Evolutionary conservation across 1,140 invertebrate species (phyloP).

Genomic region (Drosophila parvula): DNA sequence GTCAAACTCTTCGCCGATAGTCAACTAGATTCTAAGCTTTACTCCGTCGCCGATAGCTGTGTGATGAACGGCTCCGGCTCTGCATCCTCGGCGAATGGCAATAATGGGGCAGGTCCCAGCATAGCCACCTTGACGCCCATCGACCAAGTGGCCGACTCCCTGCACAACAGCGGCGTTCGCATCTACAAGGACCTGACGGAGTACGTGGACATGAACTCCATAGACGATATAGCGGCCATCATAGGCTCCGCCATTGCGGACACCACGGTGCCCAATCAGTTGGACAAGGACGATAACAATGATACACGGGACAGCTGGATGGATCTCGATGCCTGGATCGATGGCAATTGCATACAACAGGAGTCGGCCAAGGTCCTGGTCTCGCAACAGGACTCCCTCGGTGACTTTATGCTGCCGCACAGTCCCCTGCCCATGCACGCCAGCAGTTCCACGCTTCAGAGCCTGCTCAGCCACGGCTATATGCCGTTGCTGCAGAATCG

Average conservation of each 20-base stretch:
- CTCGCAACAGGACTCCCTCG: slow-evolving; percentile 86
- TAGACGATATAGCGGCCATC: slow-evolving; percentile 93
- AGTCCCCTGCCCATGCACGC: slow-evolving; percentile 86
- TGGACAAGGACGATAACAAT: slow-evolving; percentile 87
- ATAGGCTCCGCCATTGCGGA: slow-evolving; percentile 95
- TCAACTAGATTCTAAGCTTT: slow-evolving; percentile 86
- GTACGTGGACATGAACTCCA: slow-evolving; percentile 88
- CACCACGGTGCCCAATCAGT: slow-evolving; percentile 90
- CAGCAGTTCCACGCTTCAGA: slow-evolving; percentile 88
- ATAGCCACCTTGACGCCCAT: slow-evolving; percentile 67
- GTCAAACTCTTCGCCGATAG: slow-evolving; percentile 85
- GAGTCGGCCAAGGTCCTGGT: slow-evolving; percentile 86
- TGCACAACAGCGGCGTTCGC: slow-evolving; percentile 81
- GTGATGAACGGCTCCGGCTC: slow-evolving; percentile 71
- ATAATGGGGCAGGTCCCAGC: slow-evolving; percentile 33
- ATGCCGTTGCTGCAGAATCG: slow-evolving; percentile 91
- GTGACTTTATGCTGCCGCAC: slow-evolving; percentile 88
- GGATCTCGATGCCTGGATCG: slow-evolving; percentile 93
- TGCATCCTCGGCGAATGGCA: slow-evolving; percentile 19
- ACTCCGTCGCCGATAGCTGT: slow-evolving; percentile 85
- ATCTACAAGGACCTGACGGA: slow-evolving; percentile 83
- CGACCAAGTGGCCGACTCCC: slow-evolving; percentile 84
- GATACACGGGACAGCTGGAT: slow-evolving; percentile 91
- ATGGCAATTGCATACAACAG: slow-evolving; percentile 88
- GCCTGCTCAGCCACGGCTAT: slow-evolving; percentile 90